Evolutionary conservation across 2,888 invertebrate genomes (phyloP).

Genomic region (Cremastinae sp.): DNA sequence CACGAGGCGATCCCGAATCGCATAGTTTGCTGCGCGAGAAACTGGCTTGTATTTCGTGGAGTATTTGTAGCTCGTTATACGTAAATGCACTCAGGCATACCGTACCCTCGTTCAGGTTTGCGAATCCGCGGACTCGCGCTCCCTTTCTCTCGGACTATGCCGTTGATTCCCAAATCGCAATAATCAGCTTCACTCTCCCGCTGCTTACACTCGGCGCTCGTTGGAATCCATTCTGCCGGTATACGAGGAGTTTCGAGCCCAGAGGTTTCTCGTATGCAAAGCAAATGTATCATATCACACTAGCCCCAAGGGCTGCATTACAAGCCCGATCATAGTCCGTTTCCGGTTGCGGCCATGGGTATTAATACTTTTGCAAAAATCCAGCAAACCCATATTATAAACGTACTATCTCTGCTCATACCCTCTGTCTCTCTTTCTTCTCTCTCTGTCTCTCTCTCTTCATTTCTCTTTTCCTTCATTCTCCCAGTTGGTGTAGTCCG

Average conservation of each 20-base stretch:
- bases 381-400: slow-evolving; percentile 60
- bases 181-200: slow-evolving; percentile 39
- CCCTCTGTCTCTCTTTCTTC: background rate
- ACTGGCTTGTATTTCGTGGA: slow-evolving; percentile 43
- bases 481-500: slow-evolving; percentile 49
- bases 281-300: slow-evolving; percentile 78
- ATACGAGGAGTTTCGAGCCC: slow-evolving; percentile 23
- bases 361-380: slow-evolving; percentile 77
- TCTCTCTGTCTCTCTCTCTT: background rate
- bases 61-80: slow-evolving; percentile 73
- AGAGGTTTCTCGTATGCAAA: slow-evolving; percentile 70
- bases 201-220: slow-evolving; percentile 43
- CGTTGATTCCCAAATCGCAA: slow-evolving; percentile 46
- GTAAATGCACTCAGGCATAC: slow-evolving; percentile 66
- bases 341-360: slow-evolving; percentile 68
- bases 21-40: slow-evolving; percentile 34
- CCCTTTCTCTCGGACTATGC: slow-evolving; percentile 41
- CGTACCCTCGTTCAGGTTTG: slow-evolving; percentile 59
- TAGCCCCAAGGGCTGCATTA: slow-evolving; percentile 78
- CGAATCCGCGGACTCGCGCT: slow-evolving; percentile 54
- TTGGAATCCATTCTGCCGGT: slow-evolving; percentile 28
- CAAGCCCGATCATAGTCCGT: slow-evolving; percentile 76
- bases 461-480: background rate
- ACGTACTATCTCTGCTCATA: slow-evolving; percentile 21
- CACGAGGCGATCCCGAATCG: slow-evolving; percentile 58